Conservation (phyloP, 2,113 vertebrate genomes). For the Aptenodytes forsteri region DNA sequence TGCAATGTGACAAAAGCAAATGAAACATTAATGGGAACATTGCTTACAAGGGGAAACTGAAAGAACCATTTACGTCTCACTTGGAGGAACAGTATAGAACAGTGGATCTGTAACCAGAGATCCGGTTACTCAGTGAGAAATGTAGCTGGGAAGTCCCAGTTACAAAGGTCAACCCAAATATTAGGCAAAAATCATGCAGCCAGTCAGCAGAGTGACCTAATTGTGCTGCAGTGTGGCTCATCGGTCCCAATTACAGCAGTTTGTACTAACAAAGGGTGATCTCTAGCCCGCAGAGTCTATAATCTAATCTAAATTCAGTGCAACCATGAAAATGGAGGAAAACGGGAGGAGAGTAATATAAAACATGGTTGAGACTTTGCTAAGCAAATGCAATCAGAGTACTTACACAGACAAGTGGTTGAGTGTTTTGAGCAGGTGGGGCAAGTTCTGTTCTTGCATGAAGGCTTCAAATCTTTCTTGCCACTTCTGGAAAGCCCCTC, state of each 20-base stretch:
- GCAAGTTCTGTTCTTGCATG: background rate
- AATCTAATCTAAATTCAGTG: background rate
- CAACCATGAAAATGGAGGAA: background rate
- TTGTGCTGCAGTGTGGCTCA: background rate
- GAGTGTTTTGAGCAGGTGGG: background rate
- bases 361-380: background rate
- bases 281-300: background rate
- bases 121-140: background rate
- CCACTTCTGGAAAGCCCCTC: background rate
- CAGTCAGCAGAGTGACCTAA: background rate
- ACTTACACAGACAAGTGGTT: background rate
- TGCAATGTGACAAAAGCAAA: background rate
- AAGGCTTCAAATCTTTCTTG: background rate
- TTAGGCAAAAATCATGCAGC: background rate
- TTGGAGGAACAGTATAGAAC: background rate
- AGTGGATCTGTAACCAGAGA: background rate
- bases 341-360: background rate
- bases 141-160: background rate
- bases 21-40: background rate
- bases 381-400: background rate
- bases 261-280: background rate
- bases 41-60: background rate
- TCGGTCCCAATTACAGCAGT: background rate
- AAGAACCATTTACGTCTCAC: fast-evolving
- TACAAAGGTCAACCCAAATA: background rate